Conservation (phyloP, 2,888 invertebrate genomes). For the Amphipoea oculea region DNA sequence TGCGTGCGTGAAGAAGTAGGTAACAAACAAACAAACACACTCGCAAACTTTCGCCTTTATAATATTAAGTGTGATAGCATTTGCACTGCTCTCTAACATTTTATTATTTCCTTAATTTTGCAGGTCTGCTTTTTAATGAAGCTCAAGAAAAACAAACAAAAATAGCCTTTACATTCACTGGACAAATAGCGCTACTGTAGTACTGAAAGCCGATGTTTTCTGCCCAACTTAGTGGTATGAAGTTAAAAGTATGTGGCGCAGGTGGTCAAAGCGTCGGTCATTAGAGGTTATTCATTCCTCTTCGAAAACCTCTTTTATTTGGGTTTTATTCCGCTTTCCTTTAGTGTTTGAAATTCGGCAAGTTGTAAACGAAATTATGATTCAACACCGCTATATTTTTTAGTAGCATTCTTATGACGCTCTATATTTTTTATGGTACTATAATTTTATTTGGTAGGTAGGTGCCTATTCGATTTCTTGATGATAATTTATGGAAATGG, state of each 20-base stretch:
- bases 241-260: constrained; percentile 28
- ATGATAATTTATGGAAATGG: constrained; percentile 40
- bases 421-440: constrained; percentile 9
- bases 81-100: neutral
- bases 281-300: constrained; percentile 43
- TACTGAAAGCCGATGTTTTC: constrained; percentile 24
- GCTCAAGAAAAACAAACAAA: neutral
- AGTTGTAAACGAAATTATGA: constrained; percentile 20
- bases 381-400: constrained; percentile 9
- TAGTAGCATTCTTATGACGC: neutral
- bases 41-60: too few species aligned
- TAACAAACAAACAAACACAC: too few species aligned
- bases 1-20: too few species aligned
- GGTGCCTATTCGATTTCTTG: neutral
- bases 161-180: neutral
- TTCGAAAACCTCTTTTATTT: constrained; percentile 18
- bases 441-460: constrained; percentile 29
- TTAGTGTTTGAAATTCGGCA: constrained; percentile 1
- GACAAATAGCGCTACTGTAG: neutral
- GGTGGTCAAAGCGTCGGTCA: constrained; percentile 38
- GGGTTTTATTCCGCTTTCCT: constrained; percentile 23
- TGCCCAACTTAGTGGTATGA: constrained; percentile 3
- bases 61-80: neutral
- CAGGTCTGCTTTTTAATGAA: neutral
- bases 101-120: neutral